Percentiles rank a stretch among this genome's conserved stretches.
Evolutionary conservation across 2,797 vertebrate species (phyloP).

Genomic region (Loriculus beryllinus): DNA sequence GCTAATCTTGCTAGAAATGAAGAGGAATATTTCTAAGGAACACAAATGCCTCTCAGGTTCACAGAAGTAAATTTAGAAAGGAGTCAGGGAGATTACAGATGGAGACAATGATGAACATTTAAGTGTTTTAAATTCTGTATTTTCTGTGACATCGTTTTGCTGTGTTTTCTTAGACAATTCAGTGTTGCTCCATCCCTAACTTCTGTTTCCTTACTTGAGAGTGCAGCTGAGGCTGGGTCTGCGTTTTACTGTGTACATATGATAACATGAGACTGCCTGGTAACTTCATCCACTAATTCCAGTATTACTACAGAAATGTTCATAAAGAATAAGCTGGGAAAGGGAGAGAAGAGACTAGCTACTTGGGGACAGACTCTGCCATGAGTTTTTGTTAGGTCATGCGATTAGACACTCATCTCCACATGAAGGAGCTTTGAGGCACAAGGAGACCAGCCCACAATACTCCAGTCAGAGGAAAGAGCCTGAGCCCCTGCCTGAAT

Average conservation of each 20-base stretch:
- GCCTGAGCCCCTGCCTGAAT: background rate
- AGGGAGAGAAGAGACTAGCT: background rate
- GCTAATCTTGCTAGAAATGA: background rate
- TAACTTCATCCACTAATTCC: background rate
- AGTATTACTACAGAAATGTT: background rate
- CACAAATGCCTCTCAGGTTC: background rate
- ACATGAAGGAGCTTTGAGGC: background rate
- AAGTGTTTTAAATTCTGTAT: background rate
- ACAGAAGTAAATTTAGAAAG: background rate
- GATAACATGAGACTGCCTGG: background rate
- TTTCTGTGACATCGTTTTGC: background rate
- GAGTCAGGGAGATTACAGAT: background rate
- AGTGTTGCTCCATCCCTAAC: background rate
- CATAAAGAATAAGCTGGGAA: background rate
- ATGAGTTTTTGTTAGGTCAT: background rate
- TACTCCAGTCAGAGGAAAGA: background rate
- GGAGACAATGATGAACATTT: background rate
- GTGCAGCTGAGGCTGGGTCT: background rate
- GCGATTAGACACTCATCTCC: background rate
- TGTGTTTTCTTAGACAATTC: background rate
- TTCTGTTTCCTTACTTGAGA: background rate
- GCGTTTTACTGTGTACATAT: background rate
- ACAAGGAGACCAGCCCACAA: background rate
- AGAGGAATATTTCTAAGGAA: background rate
- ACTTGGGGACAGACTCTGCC: background rate